Base-by-base conservation (phyloP, 2,888 invertebrate genomes). In the Drepanosiphum platanoidis region DNA sequence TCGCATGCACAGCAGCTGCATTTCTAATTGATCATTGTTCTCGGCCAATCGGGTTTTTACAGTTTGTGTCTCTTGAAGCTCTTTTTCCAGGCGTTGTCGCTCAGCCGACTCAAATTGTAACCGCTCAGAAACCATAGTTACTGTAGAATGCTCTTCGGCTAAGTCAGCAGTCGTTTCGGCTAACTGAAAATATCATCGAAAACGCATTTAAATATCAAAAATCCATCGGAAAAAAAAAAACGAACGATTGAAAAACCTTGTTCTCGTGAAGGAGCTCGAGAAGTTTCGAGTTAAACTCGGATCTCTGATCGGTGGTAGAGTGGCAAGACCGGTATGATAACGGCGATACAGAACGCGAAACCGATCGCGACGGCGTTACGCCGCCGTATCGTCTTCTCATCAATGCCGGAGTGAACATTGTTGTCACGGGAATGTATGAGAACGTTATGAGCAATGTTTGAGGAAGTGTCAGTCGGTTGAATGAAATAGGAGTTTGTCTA, bases 91-190 rank as follows among this genome's bases (percentile, higher is more conserved):
- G 68, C 94, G 93, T 87, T 97, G 91, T 71, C 97, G 92, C 89
- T 97, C 97, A 0, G 95, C 93, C 3, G 95, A 95, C 90, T 97
- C 97, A 2, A 95, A 95, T 89, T 97, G 97, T 81, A 97, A 93
- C 86, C 97, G 92, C 90, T 98, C 97, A 1, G 96, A 93, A 11
- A 97, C 96, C 88, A 96, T 92, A 22, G 95, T 95, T 8, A 97
- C 95, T 4, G 97, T 95, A 3, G 96, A 95, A 88, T 97, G 95
- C 90, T 98, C 98, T 89, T 98, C 98, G 3, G 96, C 94, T 88
- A 97, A 91, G 90, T 98, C 98, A 39, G 96, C 95, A 86, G 96
- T 95, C 91, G 97, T 94, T 90, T 97, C 97, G 88, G 96, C 95
- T 89, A 97, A 91, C 97, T 97, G 39, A 32, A n/a, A 68, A 42